Evolutionary conservation across 2,888 invertebrate genomes (phyloP).

Genomic region (Achlya flavicornis): DNA sequence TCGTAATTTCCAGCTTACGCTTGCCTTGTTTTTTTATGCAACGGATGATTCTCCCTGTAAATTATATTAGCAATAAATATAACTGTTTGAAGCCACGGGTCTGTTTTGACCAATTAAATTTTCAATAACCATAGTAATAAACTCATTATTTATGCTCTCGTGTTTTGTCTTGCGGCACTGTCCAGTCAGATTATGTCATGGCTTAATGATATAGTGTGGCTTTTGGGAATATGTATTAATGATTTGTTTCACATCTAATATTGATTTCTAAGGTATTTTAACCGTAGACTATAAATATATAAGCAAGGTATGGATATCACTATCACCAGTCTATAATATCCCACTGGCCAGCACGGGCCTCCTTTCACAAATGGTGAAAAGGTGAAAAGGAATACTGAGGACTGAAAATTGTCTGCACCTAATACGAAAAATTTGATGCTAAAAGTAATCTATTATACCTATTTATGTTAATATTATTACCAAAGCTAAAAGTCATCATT

Average conservation of each 20-base stretch:
- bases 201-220: conserved; percentile 13
- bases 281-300: not conserved
- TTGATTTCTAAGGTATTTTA: not conserved
- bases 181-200: conserved; percentile 24
- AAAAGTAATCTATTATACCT: too few relatives aligned
- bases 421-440: too few relatives aligned
- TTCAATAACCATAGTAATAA: conserved; percentile 25
- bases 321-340: too few relatives aligned
- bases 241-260: not conserved
- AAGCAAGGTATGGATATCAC: not conserved
- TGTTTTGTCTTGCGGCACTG: conserved; percentile 16
- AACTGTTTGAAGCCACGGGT: conserved; percentile 23
- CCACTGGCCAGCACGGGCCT: too few relatives aligned
- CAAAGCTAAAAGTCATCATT: too few relatives aligned
- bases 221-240: not conserved
- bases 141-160: conserved; percentile 14
- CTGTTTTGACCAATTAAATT: conserved; percentile 22
- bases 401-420: too few relatives aligned
- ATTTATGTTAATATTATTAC: too few relatives aligned
- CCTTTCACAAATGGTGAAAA: too few relatives aligned
- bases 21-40: not conserved
- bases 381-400: too few relatives aligned
- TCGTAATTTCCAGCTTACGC: too few relatives aligned
- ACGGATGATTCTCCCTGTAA: not conserved
- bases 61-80: not conserved